Evolutionary conservation across 2,888 invertebrate species (phyloP), one percentile per base, ranked within the genome.

Genomic region (Volucella inanis): DNA sequence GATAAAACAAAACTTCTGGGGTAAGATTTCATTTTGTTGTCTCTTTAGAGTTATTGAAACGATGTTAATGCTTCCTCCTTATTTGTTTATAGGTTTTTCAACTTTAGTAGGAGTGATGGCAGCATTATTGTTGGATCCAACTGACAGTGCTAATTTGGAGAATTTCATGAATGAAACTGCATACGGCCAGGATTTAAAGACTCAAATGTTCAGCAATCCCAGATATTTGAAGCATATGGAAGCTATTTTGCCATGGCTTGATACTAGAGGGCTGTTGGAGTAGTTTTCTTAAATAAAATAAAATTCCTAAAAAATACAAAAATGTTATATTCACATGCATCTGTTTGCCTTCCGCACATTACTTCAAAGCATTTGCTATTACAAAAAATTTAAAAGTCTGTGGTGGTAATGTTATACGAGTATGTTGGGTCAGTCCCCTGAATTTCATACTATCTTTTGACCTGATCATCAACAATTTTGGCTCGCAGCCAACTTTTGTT

Each of bases 171-270:
- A 3, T 14, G 41, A 59, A 3, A 39, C 39, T 8, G 59, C 10
- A 9, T 85, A 88, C 15, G 87, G 88, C 14, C 88, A 88, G 18
- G 87, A 81, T 11, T 89, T 91, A 67, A 91, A 90, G 77, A 88
- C 87, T 3, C 77, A 88, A 15, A 87, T 90, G 87, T 89, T 88
- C 50, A 87, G 87, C 0, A 89, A 89, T 79, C 89, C 89, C 10
- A 87, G 88, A n/a, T 91, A 90, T 82, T 83, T 90, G 0, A 85
- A 89, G 50, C 89, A 90, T 74, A 89, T 89, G 9, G 89, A 89
- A 71, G 72, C 71, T 1, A 77, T 90, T 55, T 70, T 91, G 47
- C 89, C 89, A 43, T 91, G 90, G 90, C 88, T 92, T 1, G 88
- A 91, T 57, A 81, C 89, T 52, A 87, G 88, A 38, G 91, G 91